Percentiles rank a stretch among this genome's conserved stretches.
Evolutionary conservation across 2,113 vertebrate genomes (phyloP).

Genomic region (Podilymbus podiceps): DNA sequence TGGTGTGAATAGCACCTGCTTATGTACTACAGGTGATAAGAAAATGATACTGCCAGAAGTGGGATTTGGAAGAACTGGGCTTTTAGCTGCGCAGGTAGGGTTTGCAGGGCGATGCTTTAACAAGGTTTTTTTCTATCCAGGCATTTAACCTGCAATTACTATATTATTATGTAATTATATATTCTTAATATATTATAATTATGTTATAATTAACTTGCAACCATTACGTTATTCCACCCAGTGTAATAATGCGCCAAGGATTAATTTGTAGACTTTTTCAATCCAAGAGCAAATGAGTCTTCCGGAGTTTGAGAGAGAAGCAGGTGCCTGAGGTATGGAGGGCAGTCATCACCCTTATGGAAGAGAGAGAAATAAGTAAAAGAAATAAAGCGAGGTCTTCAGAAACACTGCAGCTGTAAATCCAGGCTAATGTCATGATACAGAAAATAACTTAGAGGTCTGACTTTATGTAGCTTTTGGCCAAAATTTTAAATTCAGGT

Average conservation of each 20-base stretch:
- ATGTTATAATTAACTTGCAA: not conserved
- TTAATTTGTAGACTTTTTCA: not conserved
- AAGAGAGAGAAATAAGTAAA: not conserved
- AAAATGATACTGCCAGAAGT: not conserved
- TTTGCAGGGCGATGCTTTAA: not conserved
- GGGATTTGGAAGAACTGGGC: not conserved
- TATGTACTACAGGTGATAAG: not conserved
- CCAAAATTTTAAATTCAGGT: not conserved
- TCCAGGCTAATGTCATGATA: accelerated
- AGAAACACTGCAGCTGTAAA: not conserved
- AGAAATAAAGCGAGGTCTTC: not conserved
- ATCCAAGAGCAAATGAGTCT: not conserved
- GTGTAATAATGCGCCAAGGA: not conserved
- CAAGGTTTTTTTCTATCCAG: not conserved
- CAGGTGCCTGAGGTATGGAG: not conserved
- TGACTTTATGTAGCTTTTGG: not conserved
- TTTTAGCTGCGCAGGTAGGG: not conserved
- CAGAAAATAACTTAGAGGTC: not conserved
- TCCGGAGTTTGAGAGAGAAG: not conserved
- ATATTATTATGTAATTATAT: not conserved
- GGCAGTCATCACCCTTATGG: not conserved
- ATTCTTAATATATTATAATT: not conserved
- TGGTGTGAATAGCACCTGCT: not conserved
- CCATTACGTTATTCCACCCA: not conserved
- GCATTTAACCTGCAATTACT: not conserved